Evolutionary conservation across 2,888 invertebrate genomes (phyloP).

Genomic region (Diaphora mendica): DNA sequence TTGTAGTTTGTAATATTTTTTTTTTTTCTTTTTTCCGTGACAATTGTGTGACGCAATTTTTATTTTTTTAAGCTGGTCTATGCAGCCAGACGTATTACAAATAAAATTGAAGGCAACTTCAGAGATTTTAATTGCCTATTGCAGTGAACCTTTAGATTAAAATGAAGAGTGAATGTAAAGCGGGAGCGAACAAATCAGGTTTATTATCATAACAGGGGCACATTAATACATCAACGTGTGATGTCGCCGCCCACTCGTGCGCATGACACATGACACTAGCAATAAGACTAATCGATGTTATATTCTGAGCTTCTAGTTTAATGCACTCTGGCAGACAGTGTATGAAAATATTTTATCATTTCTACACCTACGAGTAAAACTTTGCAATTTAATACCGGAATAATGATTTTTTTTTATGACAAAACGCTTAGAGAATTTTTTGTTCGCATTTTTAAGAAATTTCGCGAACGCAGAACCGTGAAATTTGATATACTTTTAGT

Average conservation of each 20-base stretch:
- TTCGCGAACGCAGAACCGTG: neutral
- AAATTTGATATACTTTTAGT: neutral
- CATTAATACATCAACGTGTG: conserved; percentile 52
- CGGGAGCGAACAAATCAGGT: conserved; percentile 25
- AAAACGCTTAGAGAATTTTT: neutral
- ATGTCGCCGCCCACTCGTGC: conserved; percentile 45
- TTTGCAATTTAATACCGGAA: neutral
- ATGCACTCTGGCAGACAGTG: neutral
- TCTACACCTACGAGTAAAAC: neutral
- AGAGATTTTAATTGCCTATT: neutral
- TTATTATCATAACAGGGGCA: conserved; percentile 55
- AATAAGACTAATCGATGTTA: conserved; percentile 16
- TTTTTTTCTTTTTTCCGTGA: no score
- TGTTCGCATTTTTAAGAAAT: neutral
- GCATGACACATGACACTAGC: conserved; percentile 15
- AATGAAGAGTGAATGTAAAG: conserved; percentile 21
- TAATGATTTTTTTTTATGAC: neutral
- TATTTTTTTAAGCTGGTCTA: neutral
- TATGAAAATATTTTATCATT: neutral
- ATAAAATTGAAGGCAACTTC: neutral
- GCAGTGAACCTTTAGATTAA: neutral
- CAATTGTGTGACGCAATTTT: no score
- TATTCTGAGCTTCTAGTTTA: conserved; percentile 2
- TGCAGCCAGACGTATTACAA: neutral
- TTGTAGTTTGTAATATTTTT: no score